phyloP scores from a whole-genome alignment of 1,140 invertebrate genomes.

The Calephelis nemesis region DNA sequence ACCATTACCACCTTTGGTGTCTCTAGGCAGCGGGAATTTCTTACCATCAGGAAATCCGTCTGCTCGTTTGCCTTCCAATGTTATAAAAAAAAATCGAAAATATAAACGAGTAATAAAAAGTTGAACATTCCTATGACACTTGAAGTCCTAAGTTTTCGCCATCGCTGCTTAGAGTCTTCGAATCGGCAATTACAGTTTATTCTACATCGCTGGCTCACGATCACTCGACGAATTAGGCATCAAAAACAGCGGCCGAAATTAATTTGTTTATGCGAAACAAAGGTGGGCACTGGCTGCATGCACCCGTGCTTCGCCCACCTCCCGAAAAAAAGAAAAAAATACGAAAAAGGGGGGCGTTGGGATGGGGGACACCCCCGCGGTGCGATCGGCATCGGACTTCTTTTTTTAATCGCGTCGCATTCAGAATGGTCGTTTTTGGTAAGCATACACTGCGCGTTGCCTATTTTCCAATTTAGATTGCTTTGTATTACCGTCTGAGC shows the following conservation, averaged over 20 bases:
- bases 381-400: constrained; percentile 76
- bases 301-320: constrained; percentile 71
- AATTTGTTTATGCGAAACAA: constrained; percentile 79
- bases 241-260: constrained; percentile 76
- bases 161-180: constrained; percentile 20
- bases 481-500: constrained; percentile 78
- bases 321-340: constrained; percentile 75
- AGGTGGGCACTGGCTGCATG: constrained; percentile 75
- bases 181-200: constrained; percentile 33
- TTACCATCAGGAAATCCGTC: no score
- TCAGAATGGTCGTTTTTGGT: constrained; percentile 76
- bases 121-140: not conserved
- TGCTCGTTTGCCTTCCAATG: no score
- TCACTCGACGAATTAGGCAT: constrained; percentile 68
- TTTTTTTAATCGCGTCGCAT: constrained; percentile 79
- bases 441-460: constrained; percentile 78
- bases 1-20: no score
- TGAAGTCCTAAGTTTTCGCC: constrained; percentile 4
- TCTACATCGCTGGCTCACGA: constrained; percentile 36
- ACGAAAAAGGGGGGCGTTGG: constrained; percentile 57
- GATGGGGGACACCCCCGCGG: constrained; percentile 55
- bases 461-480: constrained; percentile 79
- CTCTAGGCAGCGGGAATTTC: no score
- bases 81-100: no score
- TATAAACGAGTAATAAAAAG: not conserved